Base-by-base conservation (phyloP, 2,888 invertebrate genomes). In the Neoitamus cyanurus region DNA sequence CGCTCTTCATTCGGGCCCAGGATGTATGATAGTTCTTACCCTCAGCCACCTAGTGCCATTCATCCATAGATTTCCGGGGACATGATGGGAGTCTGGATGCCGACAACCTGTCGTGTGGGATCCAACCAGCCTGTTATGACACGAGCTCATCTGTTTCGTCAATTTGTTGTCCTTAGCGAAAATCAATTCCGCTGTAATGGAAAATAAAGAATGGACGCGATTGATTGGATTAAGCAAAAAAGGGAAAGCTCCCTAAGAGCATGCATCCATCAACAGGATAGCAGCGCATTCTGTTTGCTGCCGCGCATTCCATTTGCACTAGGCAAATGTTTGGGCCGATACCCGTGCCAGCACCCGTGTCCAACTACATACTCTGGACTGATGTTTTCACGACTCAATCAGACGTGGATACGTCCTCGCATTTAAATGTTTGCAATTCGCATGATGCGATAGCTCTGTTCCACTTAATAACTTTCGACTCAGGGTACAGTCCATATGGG, bases 111-210 rank as follows among this genome's bases (percentile, higher is more conserved):
- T 15, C 28, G 46, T 77, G 5, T 34, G n/a, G n/a, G 30, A 80
- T 6, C 36, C 68, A 3, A 7, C 37, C 36, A 13, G 42, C 13
- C 3, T 77, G n/a, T 46, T 28, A 46, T 46, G 42, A 42, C 77
- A 46, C 30, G 46, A 46, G 28, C 28, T 77, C 77, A 46, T 77
- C 36, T 34, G 46, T 25, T 77, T 77, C 77, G 11, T 31, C 80
- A 80, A 80, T 80, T 80, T 83, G 46, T 72, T 83, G 72, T 70
- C 42, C 42, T 83, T 37, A 72, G 30, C 28, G 28, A 68, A 83
- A 83, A 72, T 83, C 83, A 70, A 83, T 83, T 83, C 70, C 42
- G 36, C 13, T 70, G 42, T 83, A 83, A 83, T 83, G 70, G 83
- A 83, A 83, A 83, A 83, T 83, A 83, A 83, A 83, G 70, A 83